Percentiles rank a stretch among this genome's conserved stretches.
Conservation (phyloP, 2,888 invertebrate species). For the Anthophora plumipes region DNA sequence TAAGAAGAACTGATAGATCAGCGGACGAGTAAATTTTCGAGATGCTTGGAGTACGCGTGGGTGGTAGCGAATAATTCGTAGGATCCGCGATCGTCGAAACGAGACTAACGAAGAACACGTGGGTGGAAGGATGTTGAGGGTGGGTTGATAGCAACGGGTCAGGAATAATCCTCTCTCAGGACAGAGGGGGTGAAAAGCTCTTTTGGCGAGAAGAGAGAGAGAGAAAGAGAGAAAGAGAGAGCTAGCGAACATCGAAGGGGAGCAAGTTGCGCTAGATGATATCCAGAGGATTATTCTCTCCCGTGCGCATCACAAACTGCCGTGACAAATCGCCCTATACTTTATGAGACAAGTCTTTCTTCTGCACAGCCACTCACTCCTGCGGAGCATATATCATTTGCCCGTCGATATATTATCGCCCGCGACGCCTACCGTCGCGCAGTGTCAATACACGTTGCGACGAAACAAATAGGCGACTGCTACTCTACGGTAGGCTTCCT, state of each 20-base stretch:
- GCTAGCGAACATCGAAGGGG: slow-evolving; percentile 48
- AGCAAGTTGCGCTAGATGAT: slow-evolving; percentile 74
- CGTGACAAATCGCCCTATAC: slow-evolving; percentile 83
- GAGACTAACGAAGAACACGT: slow-evolving; percentile 71
- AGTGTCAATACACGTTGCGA: slow-evolving; percentile 75
- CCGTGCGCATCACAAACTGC: slow-evolving; percentile 81
- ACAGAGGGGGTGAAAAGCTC: slow-evolving; percentile 61
- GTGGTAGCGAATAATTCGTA: slow-evolving; percentile 50
- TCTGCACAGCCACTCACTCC: slow-evolving; percentile 76
- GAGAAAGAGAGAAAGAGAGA: slow-evolving; percentile 26
- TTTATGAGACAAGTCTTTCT: slow-evolving; percentile 82
- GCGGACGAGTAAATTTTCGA: slow-evolving; percentile 32
- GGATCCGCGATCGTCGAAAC: slow-evolving; percentile 60
- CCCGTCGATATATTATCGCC: slow-evolving; percentile 78
- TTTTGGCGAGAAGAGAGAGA: slow-evolving; percentile 35
- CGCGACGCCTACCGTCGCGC: slow-evolving; percentile 71
- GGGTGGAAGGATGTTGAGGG: slow-evolving; percentile 46
- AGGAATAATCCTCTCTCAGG: slow-evolving; percentile 73
- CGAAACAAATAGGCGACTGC: slow-evolving; percentile 72
- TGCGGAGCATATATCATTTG: slow-evolving; percentile 78
- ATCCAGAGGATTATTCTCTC: slow-evolving; percentile 82
- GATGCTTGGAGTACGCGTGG: not conserved
- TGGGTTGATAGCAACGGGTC: slow-evolving; percentile 59
- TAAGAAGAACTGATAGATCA: slow-evolving; percentile 4
- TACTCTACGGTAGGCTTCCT: slow-evolving; percentile 14